These are phyloP conservation scores for Plagodis pulveraria DNA, from an alignment of 2,888 invertebrate species.

Conservation along the genomic window DNA sequence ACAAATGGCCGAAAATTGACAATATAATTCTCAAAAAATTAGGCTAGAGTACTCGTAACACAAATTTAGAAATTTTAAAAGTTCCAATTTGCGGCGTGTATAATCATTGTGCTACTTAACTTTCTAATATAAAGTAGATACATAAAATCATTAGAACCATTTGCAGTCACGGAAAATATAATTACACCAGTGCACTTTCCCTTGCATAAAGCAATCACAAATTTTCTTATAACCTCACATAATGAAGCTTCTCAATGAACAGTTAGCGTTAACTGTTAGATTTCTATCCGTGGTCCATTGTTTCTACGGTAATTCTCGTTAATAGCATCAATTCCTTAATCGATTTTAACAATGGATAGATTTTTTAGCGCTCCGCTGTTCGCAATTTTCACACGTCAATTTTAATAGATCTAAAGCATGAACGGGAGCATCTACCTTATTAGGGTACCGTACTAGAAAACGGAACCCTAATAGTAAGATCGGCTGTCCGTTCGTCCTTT, in stretches of 20 bases:
- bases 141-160: conserved; percentile 9
- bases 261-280: conserved; percentile 13
- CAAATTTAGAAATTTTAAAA: no score
- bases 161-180: conserved; percentile 20
- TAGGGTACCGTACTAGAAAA: no score
- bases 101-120: no score
- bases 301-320: conserved; percentile 29
- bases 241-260: conserved; percentile 15
- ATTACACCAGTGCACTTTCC: conserved; percentile 28
- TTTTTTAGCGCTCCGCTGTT: conserved; percentile 11
- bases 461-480: no score
- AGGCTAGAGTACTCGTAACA: no score
- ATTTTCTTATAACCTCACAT: conserved; percentile 27
- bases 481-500: no score
- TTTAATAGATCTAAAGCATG: conserved; percentile 30
- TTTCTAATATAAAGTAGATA: not conserved
- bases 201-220: conserved; percentile 19
- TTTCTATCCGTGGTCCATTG: conserved; percentile 33
- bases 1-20: no score
- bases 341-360: conserved; percentile 28
- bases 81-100: no score
- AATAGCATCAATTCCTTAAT: conserved; percentile 31
- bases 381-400: conserved; percentile 26
- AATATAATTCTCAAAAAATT: no score
- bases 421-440: conserved; percentile 16